Evolutionary conservation across 2,797 vertebrate genomes (phyloP), one percentile per base, ranked within the genome.

Genomic region (Melanotaenia trifasciata): DNA sequence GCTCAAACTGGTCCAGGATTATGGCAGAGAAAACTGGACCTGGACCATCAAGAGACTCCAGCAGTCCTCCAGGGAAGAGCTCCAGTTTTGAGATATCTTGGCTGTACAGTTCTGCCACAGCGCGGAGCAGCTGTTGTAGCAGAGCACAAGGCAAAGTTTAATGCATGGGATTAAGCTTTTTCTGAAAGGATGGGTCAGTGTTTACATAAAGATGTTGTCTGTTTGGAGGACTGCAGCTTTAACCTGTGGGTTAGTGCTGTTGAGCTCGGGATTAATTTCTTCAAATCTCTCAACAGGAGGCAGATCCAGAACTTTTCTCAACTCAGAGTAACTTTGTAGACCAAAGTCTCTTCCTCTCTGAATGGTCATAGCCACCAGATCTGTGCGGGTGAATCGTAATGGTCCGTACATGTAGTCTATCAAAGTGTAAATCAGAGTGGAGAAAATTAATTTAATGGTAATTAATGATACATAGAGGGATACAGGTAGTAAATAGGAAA

Each of bases 371-470:
- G 97, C 97, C 65, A 97, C 93, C 0, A 95, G 92, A 90, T 99
- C 98, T 0, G 96, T 92, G n/a, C 97, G 96, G 4, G 95, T 95
- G 87, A 95, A 98, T 67, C 87, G 94, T 45, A 96, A 75, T 0
- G 96, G 95, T 24, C 98, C 98, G 0, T 99, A 99, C 97, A 98
- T 99, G 89, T 93, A 99, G 90, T 99, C 98, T 99, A 81, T 53
- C 58, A 56, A 70, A 47, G 68, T 16, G 51, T 4, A 76, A 65
- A 70, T 47, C 14, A 32, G 0, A 60, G 20, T 1, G 3, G 6
- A 62, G 28, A 1, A 64, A 9, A 64, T 69, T 20, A 3, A 11
- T 57, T 24, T 32, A 3, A 0, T 20, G 1, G 54, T 7, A 47
- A 28, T 64, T 10, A 66, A 36, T 40, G 1, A 16, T n/a, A 66